Percentiles rank a stretch among this genome's conserved stretches.
Evolutionary conservation across 1,140 invertebrate genomes (phyloP).

Genomic region (Drosophila sp.): DNA sequence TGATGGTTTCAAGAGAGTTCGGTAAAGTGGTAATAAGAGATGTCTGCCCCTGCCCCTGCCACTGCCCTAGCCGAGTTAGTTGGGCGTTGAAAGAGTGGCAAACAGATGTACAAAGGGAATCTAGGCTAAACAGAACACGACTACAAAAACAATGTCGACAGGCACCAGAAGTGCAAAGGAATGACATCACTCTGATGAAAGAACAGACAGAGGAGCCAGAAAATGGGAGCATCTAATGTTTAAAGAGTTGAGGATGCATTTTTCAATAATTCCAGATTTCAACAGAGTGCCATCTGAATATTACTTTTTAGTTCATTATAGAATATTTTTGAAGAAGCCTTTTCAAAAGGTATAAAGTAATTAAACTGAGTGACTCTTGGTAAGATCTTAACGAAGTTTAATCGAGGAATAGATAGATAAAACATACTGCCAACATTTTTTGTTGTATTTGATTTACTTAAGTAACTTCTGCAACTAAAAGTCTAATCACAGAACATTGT

Average conservation of each 20-base stretch:
- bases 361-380: too few relatives aligned
- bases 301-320: too few relatives aligned
- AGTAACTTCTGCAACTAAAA: too few relatives aligned
- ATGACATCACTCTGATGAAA: not conserved
- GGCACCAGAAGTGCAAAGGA: not conserved
- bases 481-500: too few relatives aligned
- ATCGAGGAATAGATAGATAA: too few relatives aligned
- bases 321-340: too few relatives aligned
- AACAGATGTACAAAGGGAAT: slow-evolving; percentile 11
- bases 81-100: not conserved
- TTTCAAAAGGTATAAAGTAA: too few relatives aligned
- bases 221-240: not conserved
- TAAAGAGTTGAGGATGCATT: not conserved
- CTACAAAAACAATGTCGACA: not conserved
- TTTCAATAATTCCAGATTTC: too few relatives aligned
- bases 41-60: not conserved
- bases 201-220: not conserved
- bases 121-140: slow-evolving; percentile 1
- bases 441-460: too few relatives aligned
- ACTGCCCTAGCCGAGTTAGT: not conserved
- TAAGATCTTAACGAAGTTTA: too few relatives aligned
- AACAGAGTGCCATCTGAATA: too few relatives aligned
- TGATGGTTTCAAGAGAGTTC: slow-evolving; percentile 42
- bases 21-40: slow-evolving; percentile 10
- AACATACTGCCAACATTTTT: too few relatives aligned